Conservation (phyloP, 1,140 invertebrate genomes). For the Drosophila varians region DNA sequence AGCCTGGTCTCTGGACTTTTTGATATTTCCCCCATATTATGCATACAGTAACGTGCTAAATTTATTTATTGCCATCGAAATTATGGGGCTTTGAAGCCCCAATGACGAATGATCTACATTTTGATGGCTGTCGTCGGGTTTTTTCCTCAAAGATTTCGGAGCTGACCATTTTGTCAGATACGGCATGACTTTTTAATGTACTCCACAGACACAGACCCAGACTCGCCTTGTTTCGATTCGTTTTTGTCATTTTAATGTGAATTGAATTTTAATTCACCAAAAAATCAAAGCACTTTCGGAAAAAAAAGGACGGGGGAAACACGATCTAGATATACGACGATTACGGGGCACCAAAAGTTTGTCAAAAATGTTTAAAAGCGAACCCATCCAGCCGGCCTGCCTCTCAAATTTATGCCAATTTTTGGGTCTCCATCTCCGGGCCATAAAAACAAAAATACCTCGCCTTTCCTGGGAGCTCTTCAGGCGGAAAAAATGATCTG, state of each 20-base stretch:
- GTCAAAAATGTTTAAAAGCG: slow-evolving; percentile 72
- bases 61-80: slow-evolving; percentile 72
- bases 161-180: slow-evolving; percentile 56
- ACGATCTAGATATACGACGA: slow-evolving; percentile 52
- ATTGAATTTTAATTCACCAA: slow-evolving; percentile 78
- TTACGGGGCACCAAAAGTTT: slow-evolving; percentile 60
- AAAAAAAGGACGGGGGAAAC: slow-evolving; percentile 15
- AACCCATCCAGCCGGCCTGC: slow-evolving; percentile 41
- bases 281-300: slow-evolving; percentile 63
- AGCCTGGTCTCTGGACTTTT: neutral
- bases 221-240: slow-evolving; percentile 50
- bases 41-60: slow-evolving; percentile 67
- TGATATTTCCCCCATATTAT: slow-evolving; percentile 33
- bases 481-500: slow-evolving; percentile 77
- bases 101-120: slow-evolving; percentile 80
- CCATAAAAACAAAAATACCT: slow-evolving; percentile 56
- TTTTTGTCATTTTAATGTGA: slow-evolving; percentile 77
- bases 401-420: slow-evolving; percentile 71
- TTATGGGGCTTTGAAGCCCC: slow-evolving; percentile 66
- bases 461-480: slow-evolving; percentile 4
- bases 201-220: slow-evolving; percentile 10
- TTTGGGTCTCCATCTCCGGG: slow-evolving; percentile 25
- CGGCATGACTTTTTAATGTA: slow-evolving; percentile 76
- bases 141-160: slow-evolving; percentile 35
- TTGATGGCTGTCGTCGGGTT: slow-evolving; percentile 53